Evolutionary conservation across 2,888 invertebrate genomes (phyloP).

Genomic region (Clunio marinus): DNA sequence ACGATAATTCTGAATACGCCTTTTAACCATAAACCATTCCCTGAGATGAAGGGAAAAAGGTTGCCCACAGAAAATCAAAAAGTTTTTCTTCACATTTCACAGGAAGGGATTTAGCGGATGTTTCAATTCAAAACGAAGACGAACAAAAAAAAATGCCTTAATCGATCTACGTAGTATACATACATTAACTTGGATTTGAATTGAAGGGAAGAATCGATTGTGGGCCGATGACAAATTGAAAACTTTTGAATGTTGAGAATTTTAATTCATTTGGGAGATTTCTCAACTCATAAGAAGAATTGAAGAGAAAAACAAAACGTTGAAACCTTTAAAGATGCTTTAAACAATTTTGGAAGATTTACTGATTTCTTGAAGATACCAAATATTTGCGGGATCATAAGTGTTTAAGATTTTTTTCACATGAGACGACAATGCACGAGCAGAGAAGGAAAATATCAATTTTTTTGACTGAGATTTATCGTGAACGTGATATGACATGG

Average conservation of each 20-base stretch:
- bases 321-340: no score
- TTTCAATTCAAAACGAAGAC: neutral
- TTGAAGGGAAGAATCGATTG: neutral
- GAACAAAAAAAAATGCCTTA: no score
- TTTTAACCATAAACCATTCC: no score
- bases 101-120: conserved; percentile 27
- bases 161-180: no score
- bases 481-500: conserved; percentile 29
- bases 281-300: no score
- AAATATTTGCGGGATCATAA: neutral
- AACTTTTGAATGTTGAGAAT: no score
- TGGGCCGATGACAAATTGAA: conserved; percentile 10
- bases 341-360: neutral
- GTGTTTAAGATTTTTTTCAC: neutral
- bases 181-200: no score
- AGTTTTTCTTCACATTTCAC: neutral
- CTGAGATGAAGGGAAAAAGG: no score
- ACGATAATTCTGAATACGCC: neutral
- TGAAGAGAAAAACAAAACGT: no score
- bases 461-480: conserved; percentile 31
- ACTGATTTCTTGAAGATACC: neutral
- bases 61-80: neutral
- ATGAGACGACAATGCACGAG: neutral
- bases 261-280: no score
- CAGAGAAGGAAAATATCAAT: conserved; percentile 1